Base-by-base conservation (phyloP, 2,888 invertebrate genomes). In the Tanytarsus gracilentus region DNA sequence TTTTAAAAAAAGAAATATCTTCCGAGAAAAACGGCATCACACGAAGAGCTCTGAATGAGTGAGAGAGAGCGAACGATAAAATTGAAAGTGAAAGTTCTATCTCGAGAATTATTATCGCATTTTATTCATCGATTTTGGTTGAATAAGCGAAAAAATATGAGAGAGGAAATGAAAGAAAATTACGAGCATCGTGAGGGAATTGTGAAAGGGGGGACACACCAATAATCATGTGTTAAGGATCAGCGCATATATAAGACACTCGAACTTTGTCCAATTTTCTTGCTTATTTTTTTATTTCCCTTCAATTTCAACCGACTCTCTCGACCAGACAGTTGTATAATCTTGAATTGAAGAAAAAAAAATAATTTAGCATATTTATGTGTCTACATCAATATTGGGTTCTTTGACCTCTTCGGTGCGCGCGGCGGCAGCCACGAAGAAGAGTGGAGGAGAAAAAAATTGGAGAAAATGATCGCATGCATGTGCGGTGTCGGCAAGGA, bases 361-460 rank as follows among this genome's bases (percentile, higher is more conserved):
- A 49, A 55, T 55, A 55, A 55, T 55, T 55, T 55, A 55, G 40
- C 55, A 55, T 55, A 55, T 55, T 39, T 55, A 39, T 55, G 55
- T 55, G 55, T 40, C 55, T 55, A 33, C 55, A 8, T 16, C 6
- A 9, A 21, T 44, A 6, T 16, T 40, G 44, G 44, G 44, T 44
- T 44, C 44, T 44, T 44, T 44, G 44, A 44, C 44, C 44, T 44
- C 44, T 8, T 44, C 44, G n/a, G n/a, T n/a, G n/a, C n/a, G n/a
- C n/a, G 44, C 23, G 44, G 33, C 18, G 23, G 44, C 21, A 21
- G 21, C 6, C 44, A n/a, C 18, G 23, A 44, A 44, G 44, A 44
- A 44, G 44, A 44, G 23, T 23, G 23, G 18, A 44, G 44, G 23
- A 44, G 44, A 44, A 21, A 18, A 44, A 44, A 44, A 44, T 44